Conservation (phyloP, 2,113 vertebrate genomes). For the Sander vitreus region DNA sequence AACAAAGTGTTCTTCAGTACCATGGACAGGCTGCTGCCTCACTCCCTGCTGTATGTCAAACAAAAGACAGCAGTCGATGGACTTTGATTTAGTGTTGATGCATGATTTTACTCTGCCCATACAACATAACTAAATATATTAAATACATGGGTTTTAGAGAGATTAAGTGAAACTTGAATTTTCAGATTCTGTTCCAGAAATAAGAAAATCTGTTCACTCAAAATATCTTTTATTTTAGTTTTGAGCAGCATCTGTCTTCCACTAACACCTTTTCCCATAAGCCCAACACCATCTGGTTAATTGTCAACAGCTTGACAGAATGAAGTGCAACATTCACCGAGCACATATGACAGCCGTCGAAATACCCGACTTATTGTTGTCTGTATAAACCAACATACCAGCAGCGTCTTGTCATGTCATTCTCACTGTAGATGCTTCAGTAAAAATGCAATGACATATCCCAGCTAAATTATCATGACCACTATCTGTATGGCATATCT, state of each 20-base stretch:
- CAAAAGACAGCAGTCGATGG: not conserved
- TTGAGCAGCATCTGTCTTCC: not conserved
- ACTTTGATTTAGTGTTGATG: constrained; percentile 33
- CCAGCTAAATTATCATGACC: not conserved
- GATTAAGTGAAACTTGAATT: not conserved
- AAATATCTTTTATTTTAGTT: too few species aligned
- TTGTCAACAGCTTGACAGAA: not conserved
- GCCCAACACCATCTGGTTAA: not conserved
- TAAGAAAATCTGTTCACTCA: not conserved
- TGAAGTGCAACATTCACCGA: not conserved
- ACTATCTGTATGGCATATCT: not conserved
- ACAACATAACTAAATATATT: not conserved
- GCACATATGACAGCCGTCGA: not conserved
- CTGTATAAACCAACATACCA: not conserved
- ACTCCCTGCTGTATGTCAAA: constrained; percentile 20
- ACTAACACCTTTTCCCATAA: too few species aligned
- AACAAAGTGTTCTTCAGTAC: constrained; percentile 6
- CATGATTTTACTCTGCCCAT: not conserved
- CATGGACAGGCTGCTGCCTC: constrained; percentile 29
- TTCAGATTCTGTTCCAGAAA: not conserved
- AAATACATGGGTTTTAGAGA: not conserved
- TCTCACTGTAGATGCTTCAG: not conserved
- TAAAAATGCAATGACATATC: not conserved
- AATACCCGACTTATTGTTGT: not conserved
- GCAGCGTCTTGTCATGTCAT: not conserved